Conservation (phyloP, 2,797 vertebrate species). For the Emys orbicularis region DNA sequence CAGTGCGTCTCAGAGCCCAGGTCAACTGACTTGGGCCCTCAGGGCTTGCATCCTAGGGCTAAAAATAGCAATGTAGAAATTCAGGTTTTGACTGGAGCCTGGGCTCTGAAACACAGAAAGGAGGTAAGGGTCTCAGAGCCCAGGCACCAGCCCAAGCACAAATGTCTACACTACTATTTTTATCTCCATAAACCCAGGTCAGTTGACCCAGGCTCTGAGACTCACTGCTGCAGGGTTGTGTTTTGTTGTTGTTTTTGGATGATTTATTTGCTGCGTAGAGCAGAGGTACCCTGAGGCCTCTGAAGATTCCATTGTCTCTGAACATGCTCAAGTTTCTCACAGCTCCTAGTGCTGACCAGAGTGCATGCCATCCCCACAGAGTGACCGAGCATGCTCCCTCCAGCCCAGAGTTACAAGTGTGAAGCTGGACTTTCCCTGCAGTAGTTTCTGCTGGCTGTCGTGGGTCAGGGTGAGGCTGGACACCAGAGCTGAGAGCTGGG, state of each 20-base stretch:
- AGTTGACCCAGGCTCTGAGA: neutral
- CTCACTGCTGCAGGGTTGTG: neutral
- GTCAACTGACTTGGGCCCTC: neutral
- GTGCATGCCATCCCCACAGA: fast-evolving
- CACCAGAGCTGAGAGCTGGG: neutral
- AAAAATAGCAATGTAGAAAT: neutral
- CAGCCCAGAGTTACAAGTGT: neutral
- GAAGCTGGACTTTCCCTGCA: neutral
- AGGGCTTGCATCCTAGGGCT: neutral
- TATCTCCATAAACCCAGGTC: neutral
- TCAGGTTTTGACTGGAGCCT: too few relatives aligned
- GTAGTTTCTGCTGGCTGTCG: neutral
- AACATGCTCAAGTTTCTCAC: neutral
- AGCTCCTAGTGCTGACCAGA: neutral
- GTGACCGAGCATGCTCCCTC: fast-evolving
- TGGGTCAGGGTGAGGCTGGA: neutral
- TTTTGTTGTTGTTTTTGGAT: neutral
- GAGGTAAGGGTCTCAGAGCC: neutral
- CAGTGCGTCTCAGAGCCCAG: neutral
- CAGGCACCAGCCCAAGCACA: neutral
- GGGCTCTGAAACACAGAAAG: neutral
- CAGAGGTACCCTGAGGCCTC: neutral
- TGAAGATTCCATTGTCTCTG: neutral
- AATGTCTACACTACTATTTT: neutral
- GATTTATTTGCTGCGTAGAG: neutral